Evolutionary conservation across 2,888 invertebrate species (phyloP), one percentile per base, ranked within the genome.

Genomic region (Phyllotreta striolata): DNA sequence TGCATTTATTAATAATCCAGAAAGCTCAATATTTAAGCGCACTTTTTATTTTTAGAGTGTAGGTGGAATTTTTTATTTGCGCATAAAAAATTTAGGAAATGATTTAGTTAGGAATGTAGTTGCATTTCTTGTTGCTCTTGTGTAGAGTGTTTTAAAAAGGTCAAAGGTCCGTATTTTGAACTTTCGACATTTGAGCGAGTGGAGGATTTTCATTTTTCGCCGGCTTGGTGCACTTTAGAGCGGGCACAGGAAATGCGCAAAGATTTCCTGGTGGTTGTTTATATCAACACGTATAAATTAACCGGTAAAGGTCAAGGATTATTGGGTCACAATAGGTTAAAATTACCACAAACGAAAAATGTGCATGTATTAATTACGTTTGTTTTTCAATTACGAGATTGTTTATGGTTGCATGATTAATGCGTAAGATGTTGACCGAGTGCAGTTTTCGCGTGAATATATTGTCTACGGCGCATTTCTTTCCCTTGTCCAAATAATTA

Each of bases 101-200:
- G 24, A 24, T 24, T 24, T 24, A 3, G 1, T 24, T 35, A 37
- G 12, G 10, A 35, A 35, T 13, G 24, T 9, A 24, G 46, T 46
- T 14, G 46, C 24, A 24, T 46, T 24, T 14, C 13, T 46, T 8
- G 24, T 24, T 46, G 24, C 3, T 46, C 24, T 12, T 24, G 24
- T 24, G 4, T 24, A 24, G 24, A 4, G 24, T 24, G 4, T 4
- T 41, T 4, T 41, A 9, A 38, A 37, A 59, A 59, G 51, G 51
- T 51, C 59, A 59, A 35, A 58, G 51, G 49, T 41, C 7, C 39
- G 10, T 6, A 12, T 14, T 51, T 51, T 41, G 40, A 52, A 41
- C 59, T 35, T 14, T 43, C n/a, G 59, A 59, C 59, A 41, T 59
- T 59, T 59, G 37, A 38, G 13, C 40, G 40, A 39, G 13, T 39